Base-by-base conservation (phyloP, 2,113 vertebrate genomes). In the Arothron firmamentum region DNA sequence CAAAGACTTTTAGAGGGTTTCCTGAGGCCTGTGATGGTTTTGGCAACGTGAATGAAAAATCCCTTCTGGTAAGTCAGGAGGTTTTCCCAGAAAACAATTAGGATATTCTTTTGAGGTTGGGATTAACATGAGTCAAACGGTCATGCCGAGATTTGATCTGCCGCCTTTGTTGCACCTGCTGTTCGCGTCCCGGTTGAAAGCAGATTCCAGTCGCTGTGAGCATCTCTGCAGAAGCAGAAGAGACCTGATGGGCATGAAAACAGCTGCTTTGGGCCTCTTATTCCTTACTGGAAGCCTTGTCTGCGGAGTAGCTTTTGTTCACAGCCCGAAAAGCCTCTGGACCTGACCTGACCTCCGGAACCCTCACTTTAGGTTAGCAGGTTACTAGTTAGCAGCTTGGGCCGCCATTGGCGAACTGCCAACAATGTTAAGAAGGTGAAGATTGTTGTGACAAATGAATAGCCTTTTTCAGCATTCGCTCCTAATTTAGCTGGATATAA, bases 61-160 rank as follows among this genome's bases (percentile, higher is more conserved):
- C 58, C 10, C 15, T 42, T 23, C 17, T 15, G 19, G 20, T 53
- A 59, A 58, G 53, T 42, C 38, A 28, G 4, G 2, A 54, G 25
- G 28, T 50, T 41, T 28, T 51, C 50, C 19, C 19, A 20, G 41
- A 53, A 68, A 41, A 52, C 5, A 50, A 55, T 60, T 31, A 28
- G 48, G 51, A 18, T 63, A 18, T 47, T 19, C 34, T 21, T 12
- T 12, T 41, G 19, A 72, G 66, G 38, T 70, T 56, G 12, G 60
- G 55, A 74, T 59, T 65, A 58, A 52, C 25, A 65, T 38, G 19
- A 61, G 11, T 19, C 23, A 67, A 59, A 53, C 15, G 47, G 5
- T 41, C 28, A 61, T 31, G 41, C 23, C n/a, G 1, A 5, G 5
- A 43, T 50, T 7, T 2, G 38, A 68, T 70, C 25, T 43, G 18